Base-by-base conservation (phyloP, 1,140 invertebrate species). In the Thrips palmi region DNA sequence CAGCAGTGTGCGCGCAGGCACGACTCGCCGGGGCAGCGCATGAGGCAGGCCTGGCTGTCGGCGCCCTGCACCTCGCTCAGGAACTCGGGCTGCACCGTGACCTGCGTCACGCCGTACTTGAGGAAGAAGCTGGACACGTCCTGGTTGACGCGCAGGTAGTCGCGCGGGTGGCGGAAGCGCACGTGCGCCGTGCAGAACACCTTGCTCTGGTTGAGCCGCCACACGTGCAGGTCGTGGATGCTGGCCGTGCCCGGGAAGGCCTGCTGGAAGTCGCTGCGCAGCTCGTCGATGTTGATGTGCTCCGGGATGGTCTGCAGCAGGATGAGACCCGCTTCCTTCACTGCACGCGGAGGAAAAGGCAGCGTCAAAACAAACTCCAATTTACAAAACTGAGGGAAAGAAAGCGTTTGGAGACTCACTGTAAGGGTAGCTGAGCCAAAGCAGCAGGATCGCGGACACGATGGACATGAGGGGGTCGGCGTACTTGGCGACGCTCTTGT, bases 11-110 rank as follows among this genome's bases (percentile, higher is more conserved):
- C n/a, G n/a, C n/a, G n/a, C n/a, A n/a, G n/a, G n/a, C n/a, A n/a
- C n/a, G n/a, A n/a, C n/a, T n/a, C n/a, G n/a, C n/a, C n/a, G n/a
- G n/a, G n/a, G n/a, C n/a, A n/a, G n/a, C n/a, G n/a, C n/a, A n/a
- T n/a, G n/a, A n/a, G n/a, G n/a, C n/a, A n/a, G n/a, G n/a, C n/a
- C n/a, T n/a, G n/a, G n/a, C n/a, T n/a, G n/a, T n/a, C n/a, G n/a
- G n/a, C n/a, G n/a, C n/a, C n/a, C n/a, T n/a, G n/a, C n/a, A n/a
- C n/a, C n/a, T n/a, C n/a, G n/a, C n/a, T n/a, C n/a, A n/a, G n/a
- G n/a, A 84, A 82, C 59, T 84, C 79, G 1, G 79, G 78, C 48
- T 84, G 78, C 47, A 82, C 71, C 2, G 79, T 82, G 2, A 80
- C 70, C 45, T 74, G 68, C 2, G 71, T 71, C 24, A 84, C 78